A percentile compares a stretch with the other conserved stretches of the same genome.
phyloP scores from a whole-genome alignment of 2,113 vertebrate species.

The Prochilodus magdalenae region DNA sequence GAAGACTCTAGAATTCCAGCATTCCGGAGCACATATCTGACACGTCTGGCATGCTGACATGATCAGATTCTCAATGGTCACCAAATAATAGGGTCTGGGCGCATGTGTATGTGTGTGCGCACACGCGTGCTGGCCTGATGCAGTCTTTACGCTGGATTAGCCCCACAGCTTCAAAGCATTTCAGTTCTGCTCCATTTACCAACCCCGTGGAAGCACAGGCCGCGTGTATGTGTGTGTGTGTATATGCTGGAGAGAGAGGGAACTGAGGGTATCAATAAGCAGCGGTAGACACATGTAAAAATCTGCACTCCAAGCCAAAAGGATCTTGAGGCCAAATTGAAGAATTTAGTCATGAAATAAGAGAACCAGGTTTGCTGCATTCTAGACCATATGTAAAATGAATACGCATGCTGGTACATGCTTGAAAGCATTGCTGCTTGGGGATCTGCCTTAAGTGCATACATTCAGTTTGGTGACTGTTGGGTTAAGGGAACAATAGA shows the following conservation, averaged over 20 bases:
- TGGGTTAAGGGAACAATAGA: no score
- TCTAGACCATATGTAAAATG: not conserved
- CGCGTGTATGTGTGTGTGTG: slow-evolving; percentile 38
- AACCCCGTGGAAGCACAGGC: slow-evolving; percentile 51
- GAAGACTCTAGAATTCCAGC: slow-evolving; percentile 17
- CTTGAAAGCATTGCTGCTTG: no score
- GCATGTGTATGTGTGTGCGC: slow-evolving; percentile 33
- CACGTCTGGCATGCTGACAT: slow-evolving; percentile 65
- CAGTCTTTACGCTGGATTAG: slow-evolving; percentile 80
- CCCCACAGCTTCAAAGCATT: slow-evolving; percentile 79
- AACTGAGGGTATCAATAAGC: slow-evolving; percentile 32
- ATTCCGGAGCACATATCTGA: slow-evolving; percentile 26
- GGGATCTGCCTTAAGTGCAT: no score
- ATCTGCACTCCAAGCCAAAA: no score
- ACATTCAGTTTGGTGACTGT: no score
- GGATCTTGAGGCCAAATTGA: no score
- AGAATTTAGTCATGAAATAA: no score
- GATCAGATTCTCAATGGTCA: slow-evolving; percentile 63
- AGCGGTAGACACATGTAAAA: no score
- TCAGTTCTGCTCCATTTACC: slow-evolving; percentile 82
- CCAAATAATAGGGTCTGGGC: slow-evolving; percentile 48
- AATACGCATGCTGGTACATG: no score
- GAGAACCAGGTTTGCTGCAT: no score
- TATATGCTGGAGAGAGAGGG: slow-evolving; percentile 5
- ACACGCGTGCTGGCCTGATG: slow-evolving; percentile 65